phyloP scores from a whole-genome alignment of 2,888 invertebrate species.

The Furcula furcula region DNA sequence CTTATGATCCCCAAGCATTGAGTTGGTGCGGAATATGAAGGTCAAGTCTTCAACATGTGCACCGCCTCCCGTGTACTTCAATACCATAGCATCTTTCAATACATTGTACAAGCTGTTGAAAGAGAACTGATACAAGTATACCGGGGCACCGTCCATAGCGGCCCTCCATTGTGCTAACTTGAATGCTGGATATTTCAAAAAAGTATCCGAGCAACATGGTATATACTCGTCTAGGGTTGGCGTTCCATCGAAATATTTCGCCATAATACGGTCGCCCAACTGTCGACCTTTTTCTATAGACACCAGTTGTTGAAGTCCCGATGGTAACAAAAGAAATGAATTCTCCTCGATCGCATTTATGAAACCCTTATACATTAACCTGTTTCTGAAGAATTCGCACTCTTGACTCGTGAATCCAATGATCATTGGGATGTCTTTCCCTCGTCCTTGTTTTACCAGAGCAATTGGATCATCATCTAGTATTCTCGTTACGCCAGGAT shows the following conservation, averaged over 20 bases:
- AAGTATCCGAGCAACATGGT: constrained; percentile 13
- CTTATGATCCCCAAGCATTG: constrained; percentile 7
- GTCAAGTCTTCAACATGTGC: constrained; percentile 68
- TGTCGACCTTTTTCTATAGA: too few relatives aligned
- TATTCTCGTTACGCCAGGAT: constrained; percentile 21
- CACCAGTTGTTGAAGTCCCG: too few relatives aligned
- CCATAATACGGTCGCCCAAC: constrained; percentile 5
- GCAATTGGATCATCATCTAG: constrained; percentile 27
- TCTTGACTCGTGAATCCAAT: constrained; percentile 15
- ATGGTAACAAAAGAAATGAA: constrained; percentile 10
- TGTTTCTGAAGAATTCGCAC: constrained; percentile 11
- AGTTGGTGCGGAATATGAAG: constrained; percentile 48
- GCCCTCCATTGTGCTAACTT: constrained; percentile 18
- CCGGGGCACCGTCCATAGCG: constrained; percentile 34
- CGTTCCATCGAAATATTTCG: constrained; percentile 16
- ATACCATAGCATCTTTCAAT: constrained; percentile 37
- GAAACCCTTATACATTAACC: constrained; percentile 5
- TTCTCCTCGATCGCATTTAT: constrained; percentile 9
- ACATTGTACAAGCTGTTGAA: constrained; percentile 60
- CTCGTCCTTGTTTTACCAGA: constrained; percentile 23
- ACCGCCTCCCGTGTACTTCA: constrained; percentile 41
- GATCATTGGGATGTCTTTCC: constrained; percentile 23
- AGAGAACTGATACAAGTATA: constrained; percentile 66
- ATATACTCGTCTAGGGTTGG: constrained; percentile 15
- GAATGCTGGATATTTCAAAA: constrained; percentile 24